Evolutionary conservation across 2,888 invertebrate genomes (phyloP).

Genomic region (Stegophylla sp.): DNA sequence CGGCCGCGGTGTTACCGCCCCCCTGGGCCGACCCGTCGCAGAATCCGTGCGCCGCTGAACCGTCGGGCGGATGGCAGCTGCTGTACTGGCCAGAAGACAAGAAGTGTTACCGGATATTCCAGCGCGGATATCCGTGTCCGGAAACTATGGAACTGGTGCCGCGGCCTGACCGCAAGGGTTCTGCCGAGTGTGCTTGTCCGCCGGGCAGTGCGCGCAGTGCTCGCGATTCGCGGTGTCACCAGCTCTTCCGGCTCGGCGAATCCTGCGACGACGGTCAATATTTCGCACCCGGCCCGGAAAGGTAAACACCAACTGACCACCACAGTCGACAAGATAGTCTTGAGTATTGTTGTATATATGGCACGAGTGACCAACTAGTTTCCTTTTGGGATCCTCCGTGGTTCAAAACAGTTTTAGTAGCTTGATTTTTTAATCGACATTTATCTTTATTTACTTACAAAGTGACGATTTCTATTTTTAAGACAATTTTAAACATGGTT

Average conservation of each 20-base stretch:
- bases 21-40: constrained; percentile 83
- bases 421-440: no score
- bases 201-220: constrained; percentile 79
- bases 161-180: constrained; percentile 67
- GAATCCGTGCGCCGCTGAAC: constrained; percentile 82
- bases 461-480: no score
- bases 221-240: constrained; percentile 75
- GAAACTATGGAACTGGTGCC: constrained; percentile 84
- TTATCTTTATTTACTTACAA: no score
- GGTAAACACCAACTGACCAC: constrained; percentile 53
- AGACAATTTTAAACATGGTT: no score
- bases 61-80: constrained; percentile 80
- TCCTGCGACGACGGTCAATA: constrained; percentile 78
- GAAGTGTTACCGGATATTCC: constrained; percentile 86
- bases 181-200: constrained; percentile 83
- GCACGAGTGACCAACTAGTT: no score
- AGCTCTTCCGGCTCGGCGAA: constrained; percentile 70
- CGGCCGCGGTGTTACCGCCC: constrained; percentile 76
- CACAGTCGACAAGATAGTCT: no score
- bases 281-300: constrained; percentile 73
- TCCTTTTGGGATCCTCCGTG: no score
- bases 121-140: constrained; percentile 79
- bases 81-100: constrained; percentile 84
- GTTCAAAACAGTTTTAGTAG: no score
- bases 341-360: no score